Evolutionary conservation across 2,888 invertebrate genomes (phyloP).

Genomic region (Urechis unicinctus): DNA sequence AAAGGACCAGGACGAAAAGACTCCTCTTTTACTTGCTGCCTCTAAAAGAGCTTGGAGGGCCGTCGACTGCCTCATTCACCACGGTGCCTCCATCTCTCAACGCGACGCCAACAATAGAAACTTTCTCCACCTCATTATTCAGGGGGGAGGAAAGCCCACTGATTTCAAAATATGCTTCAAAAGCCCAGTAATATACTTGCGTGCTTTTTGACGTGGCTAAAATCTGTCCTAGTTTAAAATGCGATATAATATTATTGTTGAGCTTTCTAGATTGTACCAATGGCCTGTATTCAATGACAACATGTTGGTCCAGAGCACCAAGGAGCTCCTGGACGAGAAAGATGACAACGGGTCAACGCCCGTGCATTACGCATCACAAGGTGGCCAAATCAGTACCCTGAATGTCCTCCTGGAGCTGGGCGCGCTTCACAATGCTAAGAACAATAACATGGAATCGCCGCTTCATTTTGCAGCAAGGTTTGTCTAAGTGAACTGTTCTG

Average conservation of each 20-base stretch:
- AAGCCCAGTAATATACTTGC: not conserved
- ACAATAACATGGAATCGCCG: slow-evolving; percentile 81
- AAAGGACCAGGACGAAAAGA: slow-evolving; percentile 71
- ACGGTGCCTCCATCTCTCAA: slow-evolving; percentile 70
- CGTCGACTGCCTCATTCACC: slow-evolving; percentile 65
- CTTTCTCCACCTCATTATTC: slow-evolving; percentile 77
- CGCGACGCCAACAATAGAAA: slow-evolving; percentile 78
- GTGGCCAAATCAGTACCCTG: slow-evolving; percentile 67
- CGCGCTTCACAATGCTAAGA: slow-evolving; percentile 75
- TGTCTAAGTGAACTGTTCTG: slow-evolving; percentile 7
- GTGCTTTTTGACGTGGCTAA: not conserved
- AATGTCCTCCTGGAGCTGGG: slow-evolving; percentile 74
- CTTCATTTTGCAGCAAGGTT: slow-evolving; percentile 83
- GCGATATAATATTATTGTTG: too few relatives aligned
- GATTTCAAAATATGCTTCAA: slow-evolving; percentile 2
- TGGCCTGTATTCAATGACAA: too few relatives aligned
- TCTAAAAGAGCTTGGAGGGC: slow-evolving; percentile 77
- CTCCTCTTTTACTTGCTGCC: slow-evolving; percentile 75
- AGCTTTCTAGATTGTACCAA: too few relatives aligned
- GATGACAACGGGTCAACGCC: slow-evolving; percentile 80
- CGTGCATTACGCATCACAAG: slow-evolving; percentile 80
- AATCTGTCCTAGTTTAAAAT: not conserved
- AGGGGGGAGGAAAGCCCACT: slow-evolving; percentile 59
- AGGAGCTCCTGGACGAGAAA: slow-evolving; percentile 62
- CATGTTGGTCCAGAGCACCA: slow-evolving; percentile 12